Evolutionary conservation across 2,888 invertebrate genomes (phyloP), one percentile per base, ranked within the genome.

Genomic region (Acholoe squamosa): DNA sequence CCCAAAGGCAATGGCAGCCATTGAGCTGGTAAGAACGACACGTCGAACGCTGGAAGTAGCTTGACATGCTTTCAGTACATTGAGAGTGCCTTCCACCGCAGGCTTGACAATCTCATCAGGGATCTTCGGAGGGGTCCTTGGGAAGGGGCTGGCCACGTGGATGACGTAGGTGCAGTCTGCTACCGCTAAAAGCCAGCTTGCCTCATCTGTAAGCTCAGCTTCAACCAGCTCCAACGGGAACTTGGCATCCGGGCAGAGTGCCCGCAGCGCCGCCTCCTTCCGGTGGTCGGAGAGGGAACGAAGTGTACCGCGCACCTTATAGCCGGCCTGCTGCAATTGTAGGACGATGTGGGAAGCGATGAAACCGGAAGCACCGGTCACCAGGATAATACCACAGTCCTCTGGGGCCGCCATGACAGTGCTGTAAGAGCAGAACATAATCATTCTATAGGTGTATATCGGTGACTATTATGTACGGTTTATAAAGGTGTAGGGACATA

Each of bases 351-450:
- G 96, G 22, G 96, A 94, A 33, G 96, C 96, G 89, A 96, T 94
- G 93, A 95, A 96, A 89, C 96, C 96, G 31, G 96, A 95, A 0
- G 96, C 96, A 52, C 96, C 96, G 33, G 96, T 96, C 71, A 96
- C 96, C 90, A 96, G 94, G 90, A 96, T 96, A 92, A 88, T 7
- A 19, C 33, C 67, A 25, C 51, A 22, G 51, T 71, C 71, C 34
- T 71, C 90, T 10, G 77, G 86, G 54, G 56, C 25, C 19, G 89
- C 89, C 67, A 76, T 67, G 31, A 19, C 67, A 28, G 25, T 76
- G 28, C 76, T 76, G 76, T 31, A 76, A 43, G 43, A 43, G 16
- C 31, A 76, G 1, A 76, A 31, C 19, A 76, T 43, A 43, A 10
- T n/a, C n/a, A n/a, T n/a, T n/a, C n/a, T n/a, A n/a, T n/a, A n/a